Conservation (phyloP, 2,888 invertebrate species). For the Eugnorisma glareosa region DNA sequence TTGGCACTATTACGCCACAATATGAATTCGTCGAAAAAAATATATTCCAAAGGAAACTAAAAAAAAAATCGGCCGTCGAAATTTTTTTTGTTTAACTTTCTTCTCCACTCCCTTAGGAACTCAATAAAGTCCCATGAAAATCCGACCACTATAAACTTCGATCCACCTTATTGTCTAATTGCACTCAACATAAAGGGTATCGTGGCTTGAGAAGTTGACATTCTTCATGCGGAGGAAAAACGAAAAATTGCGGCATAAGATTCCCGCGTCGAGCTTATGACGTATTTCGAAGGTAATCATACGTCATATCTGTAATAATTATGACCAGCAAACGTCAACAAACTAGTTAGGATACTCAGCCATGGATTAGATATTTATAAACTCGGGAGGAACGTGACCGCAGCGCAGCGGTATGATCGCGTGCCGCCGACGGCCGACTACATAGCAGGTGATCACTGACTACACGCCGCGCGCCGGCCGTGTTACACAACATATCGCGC, state of each 20-base stretch:
- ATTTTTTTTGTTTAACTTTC: too few species aligned
- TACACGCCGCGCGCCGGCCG: neutral
- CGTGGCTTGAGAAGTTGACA: neutral
- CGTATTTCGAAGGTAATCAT: conserved; percentile 5
- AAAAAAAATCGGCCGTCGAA: too few species aligned
- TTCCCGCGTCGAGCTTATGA: conserved; percentile 31
- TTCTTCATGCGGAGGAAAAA: conserved; percentile 35
- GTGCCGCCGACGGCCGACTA: conserved; percentile 17
- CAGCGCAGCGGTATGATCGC: conserved; percentile 34
- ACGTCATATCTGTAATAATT: conserved; percentile 26
- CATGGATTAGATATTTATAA: conserved; percentile 5
- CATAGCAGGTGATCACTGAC: conserved; percentile 4
- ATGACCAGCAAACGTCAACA: conserved; percentile 4
- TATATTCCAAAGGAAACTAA: too few species aligned
- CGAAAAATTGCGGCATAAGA: conserved; percentile 18
- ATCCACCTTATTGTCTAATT: too few species aligned
- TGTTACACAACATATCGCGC: conserved; percentile 43
- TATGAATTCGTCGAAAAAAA: too few species aligned
- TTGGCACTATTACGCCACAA: too few species aligned
- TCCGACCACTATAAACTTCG: too few species aligned
- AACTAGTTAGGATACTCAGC: conserved; percentile 10
- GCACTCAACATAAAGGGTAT: too few species aligned
- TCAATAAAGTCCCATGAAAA: too few species aligned
- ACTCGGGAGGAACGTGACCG: neutral
- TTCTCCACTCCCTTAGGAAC: too few species aligned